Evolutionary conservation across 2,113 vertebrate genomes (phyloP).

Genomic region (Pan paniscus): DNA sequence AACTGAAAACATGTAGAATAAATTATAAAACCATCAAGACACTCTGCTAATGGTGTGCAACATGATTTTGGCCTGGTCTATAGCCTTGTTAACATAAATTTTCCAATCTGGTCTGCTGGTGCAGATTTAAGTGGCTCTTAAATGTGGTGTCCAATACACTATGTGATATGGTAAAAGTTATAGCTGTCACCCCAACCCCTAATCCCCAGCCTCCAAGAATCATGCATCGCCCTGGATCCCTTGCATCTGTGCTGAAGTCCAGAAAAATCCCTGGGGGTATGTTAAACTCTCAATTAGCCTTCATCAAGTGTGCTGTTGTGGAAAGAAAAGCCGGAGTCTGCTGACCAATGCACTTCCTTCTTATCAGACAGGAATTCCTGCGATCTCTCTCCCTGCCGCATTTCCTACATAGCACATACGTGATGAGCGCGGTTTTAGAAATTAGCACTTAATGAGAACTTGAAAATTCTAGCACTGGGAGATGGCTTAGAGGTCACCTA

Average conservation of each 20-base stretch:
- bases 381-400: too few species aligned
- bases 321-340: background rate
- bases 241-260: background rate
- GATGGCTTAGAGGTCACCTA: background rate
- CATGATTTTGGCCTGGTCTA: background rate
- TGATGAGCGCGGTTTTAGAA: background rate
- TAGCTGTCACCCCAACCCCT: too few species aligned
- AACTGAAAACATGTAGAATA: background rate
- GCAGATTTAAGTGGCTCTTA: background rate
- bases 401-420: too few species aligned
- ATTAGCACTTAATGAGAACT: background rate
- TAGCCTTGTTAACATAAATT: background rate
- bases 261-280: background rate
- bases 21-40: background rate
- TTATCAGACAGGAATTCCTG: fast-evolving
- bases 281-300: background rate
- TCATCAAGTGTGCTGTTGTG: background rate
- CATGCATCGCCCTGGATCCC: background rate
- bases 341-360: fast-evolving
- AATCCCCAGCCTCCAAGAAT: background rate
- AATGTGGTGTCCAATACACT: background rate
- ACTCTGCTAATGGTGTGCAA: background rate
- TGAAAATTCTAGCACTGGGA: background rate
- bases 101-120: background rate
- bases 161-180: background rate